These are phyloP conservation scores for Montipora capricornis DNA, from an alignment of 64 coral and sea anemone genomes.

Conservation along the genomic window DNA sequence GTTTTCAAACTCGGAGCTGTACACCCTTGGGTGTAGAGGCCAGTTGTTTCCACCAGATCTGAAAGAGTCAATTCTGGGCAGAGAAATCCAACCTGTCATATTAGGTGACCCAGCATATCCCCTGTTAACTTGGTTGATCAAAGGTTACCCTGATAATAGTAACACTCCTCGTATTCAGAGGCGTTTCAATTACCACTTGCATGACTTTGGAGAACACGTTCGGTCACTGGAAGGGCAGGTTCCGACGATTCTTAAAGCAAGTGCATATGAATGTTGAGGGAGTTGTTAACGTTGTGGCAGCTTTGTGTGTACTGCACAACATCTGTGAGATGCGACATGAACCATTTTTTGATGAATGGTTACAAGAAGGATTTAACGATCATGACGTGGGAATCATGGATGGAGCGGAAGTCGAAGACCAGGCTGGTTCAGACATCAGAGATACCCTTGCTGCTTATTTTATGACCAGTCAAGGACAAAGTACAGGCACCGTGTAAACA, in stretches of 20 bases:
- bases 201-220: constrained; percentile 11
- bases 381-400: neutral
- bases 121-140: constrained; percentile 26
- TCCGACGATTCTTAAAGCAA: constrained; percentile 56
- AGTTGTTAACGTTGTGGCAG: constrained; percentile 28
- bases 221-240: constrained; percentile 76
- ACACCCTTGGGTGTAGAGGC: neutral
- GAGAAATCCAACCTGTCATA: neutral
- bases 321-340: constrained; percentile 55
- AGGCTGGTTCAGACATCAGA: neutral
- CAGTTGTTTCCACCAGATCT: neutral
- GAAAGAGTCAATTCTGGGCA: neutral
- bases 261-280: constrained; percentile 46
- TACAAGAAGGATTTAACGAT: constrained; percentile 1
- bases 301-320: constrained; percentile 80
- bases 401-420: neutral
- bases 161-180: neutral
- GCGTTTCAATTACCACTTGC: neutral
- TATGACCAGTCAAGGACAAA: neutral
- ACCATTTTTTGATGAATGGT: constrained; percentile 46
- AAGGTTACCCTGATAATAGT: constrained; percentile 28
- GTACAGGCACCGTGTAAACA: neutral
- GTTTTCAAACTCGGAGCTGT: constrained; percentile 9
- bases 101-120: neutral
- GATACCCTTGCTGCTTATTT: neutral